phyloP scores from a whole-genome alignment of 2,888 invertebrate species.

The Saturnia japonica region DNA sequence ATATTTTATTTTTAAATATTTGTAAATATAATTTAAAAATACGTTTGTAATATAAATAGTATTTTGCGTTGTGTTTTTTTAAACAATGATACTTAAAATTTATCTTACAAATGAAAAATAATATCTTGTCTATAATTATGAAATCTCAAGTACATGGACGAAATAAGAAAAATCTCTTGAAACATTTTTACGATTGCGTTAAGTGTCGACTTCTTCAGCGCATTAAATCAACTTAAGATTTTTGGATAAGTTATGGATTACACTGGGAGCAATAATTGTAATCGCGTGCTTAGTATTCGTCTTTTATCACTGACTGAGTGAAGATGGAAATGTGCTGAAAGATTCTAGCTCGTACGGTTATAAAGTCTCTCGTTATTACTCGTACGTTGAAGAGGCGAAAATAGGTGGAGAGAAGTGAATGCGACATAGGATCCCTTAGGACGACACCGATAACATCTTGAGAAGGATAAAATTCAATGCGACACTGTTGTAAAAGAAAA shows the following conservation, averaged over 20 bases:
- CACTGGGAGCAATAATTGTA: conserved; percentile 53
- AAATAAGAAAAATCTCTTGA: conserved; percentile 31
- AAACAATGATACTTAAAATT: neutral
- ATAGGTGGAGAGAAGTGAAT: conserved; percentile 25
- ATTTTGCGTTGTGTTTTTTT: neutral
- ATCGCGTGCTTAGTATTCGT: conserved; percentile 48
- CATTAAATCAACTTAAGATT: conserved; percentile 64
- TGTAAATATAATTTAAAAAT: neutral
- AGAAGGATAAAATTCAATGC: conserved; percentile 39
- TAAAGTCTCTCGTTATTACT: conserved; percentile 47
- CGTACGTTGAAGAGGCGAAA: conserved; percentile 33
- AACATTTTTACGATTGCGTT: conserved; percentile 40
- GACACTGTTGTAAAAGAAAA: conserved; percentile 8
- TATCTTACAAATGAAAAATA: neutral
- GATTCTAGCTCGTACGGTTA: conserved; percentile 42
- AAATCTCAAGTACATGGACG: conserved; percentile 36
- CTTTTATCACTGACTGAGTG: conserved; percentile 33
- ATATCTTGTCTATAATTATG: neutral
- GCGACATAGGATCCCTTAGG: conserved; percentile 46
- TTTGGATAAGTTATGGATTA: conserved; percentile 58
- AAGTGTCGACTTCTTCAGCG: conserved; percentile 46
- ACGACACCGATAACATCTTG: conserved; percentile 46
- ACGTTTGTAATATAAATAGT: neutral
- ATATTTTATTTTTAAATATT: neutral
- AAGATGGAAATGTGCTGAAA: conserved; percentile 41